Evolutionary conservation across 1,140 invertebrate genomes (phyloP).

Genomic region (Procambarus clarkii): DNA sequence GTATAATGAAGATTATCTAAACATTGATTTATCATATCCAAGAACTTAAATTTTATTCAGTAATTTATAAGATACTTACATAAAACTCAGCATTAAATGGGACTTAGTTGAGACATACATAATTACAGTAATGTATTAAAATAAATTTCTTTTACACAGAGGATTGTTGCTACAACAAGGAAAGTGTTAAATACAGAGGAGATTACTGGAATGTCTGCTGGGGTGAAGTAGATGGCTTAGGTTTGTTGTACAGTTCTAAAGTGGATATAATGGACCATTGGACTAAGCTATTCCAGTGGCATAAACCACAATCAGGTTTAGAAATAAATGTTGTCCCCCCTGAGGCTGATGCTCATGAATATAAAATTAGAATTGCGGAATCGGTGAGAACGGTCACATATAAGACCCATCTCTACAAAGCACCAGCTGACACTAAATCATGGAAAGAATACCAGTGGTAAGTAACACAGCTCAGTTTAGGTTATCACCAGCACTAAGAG

Average conservation of each 20-base stretch:
- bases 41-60: too few relatives aligned
- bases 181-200: not conserved
- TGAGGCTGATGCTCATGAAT: not conserved
- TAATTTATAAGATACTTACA: too few relatives aligned
- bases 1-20: too few relatives aligned
- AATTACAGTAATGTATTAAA: too few relatives aligned
- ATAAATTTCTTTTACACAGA: too few relatives aligned
- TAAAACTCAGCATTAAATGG: too few relatives aligned
- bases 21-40: too few relatives aligned
- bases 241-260: conserved; percentile 3
- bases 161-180: not conserved
- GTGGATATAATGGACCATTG: not conserved
- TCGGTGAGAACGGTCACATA: not conserved
- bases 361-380: not conserved
- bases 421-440: not conserved
- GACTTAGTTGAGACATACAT: too few relatives aligned
- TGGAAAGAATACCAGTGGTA: conserved; percentile 22
- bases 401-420: conserved; percentile 2
- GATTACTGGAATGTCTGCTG: conserved; percentile 14
- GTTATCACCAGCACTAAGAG: not conserved
- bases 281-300: not conserved
- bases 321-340: not conserved
- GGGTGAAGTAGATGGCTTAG: conserved; percentile 21
- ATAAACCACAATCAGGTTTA: not conserved
- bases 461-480: not conserved